Evolutionary conservation across 1,140 invertebrate genomes (phyloP), one percentile per base, ranked within the genome.

Genomic region (Psilanteris sp.): DNA sequence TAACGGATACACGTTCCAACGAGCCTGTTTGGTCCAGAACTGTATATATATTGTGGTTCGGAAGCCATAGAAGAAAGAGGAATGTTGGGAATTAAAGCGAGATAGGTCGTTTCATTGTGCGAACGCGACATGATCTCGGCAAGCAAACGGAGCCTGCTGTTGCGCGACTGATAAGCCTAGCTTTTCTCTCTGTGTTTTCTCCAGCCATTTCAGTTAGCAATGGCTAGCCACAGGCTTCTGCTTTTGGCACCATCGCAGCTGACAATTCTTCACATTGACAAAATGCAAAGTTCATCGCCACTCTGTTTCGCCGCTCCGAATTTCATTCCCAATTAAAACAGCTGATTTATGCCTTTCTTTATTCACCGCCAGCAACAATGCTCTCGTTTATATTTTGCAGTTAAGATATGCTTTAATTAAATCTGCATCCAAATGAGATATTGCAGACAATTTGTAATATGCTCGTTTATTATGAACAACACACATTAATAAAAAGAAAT

Each of bases 151-250:
- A 57, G 55, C 59, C 75, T 82, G 79, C 50, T 26, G 57, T 44
- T 43, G 36, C 39, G 46, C 73, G 73, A 79, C 34, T 27, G 54
- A 82, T 82, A 81, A 78, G 74, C 77, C 64, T 74, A 72, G 62
- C 66, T 79, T 72, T 75, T 70, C 73, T 34, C 37, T 66, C 61
- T 39, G 39, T 44, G 46, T 68, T 66, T 68, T 77, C 52, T 36
- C 46, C n/a, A n/a, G n/a, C n/a, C n/a, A n/a, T n/a, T n/a, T n/a
- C n/a, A n/a, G 55, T 61, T 62, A 24, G 64, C 22, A 39, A 46
- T 29, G 43, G 55, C 70, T 59, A 43, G 39, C 67, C 50, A 15
- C 68, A 46, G 54, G 67, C 67, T 46, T 48, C 66, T 59, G 62
- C 43, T 71, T 68, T 55, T 79, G 64, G 64, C 66, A 71, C 66